A percentile compares a stretch with the other conserved stretches of the same genome.
phyloP scores from a whole-genome alignment of 2,113 vertebrate genomes.

The Corydoras sp. region DNA sequence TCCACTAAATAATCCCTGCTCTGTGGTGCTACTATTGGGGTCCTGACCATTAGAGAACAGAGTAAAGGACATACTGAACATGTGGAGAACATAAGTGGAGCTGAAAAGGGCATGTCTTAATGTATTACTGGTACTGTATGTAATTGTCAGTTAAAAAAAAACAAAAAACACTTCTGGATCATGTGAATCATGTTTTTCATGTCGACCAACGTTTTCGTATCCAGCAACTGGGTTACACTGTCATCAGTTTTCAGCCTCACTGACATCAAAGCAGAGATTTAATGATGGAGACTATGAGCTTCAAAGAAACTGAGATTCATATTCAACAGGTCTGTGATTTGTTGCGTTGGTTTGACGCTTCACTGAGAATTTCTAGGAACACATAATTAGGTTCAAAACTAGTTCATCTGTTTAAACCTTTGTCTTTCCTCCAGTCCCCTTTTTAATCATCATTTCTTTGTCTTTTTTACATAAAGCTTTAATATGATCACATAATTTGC shows the following conservation, averaged over 20 bases:
- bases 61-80: no score
- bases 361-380: neutral
- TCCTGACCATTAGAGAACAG: no score
- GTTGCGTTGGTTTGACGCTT: neutral
- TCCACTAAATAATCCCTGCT: no score
- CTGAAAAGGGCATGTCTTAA: no score
- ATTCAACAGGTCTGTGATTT: neutral
- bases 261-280: neutral
- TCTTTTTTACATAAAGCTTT: neutral
- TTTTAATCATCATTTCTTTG: neutral
- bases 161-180: no score
- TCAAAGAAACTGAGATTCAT: neutral
- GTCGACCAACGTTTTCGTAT: neutral
- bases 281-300: neutral
- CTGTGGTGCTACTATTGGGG: no score
- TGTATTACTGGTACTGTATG: no score
- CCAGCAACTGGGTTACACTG: neutral
- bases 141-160: no score
- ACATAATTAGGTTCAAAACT: neutral
- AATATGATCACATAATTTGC: no score
- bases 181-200: no score
- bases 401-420: neutral
- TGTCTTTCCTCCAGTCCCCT: neutral
- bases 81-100: no score
- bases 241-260: neutral